A percentile compares a stretch with the other conserved stretches of the same genome.
These are phyloP conservation scores for Coracopsis vasa DNA, from an alignment of 2,113 vertebrate species.

Conservation along the genomic window DNA sequence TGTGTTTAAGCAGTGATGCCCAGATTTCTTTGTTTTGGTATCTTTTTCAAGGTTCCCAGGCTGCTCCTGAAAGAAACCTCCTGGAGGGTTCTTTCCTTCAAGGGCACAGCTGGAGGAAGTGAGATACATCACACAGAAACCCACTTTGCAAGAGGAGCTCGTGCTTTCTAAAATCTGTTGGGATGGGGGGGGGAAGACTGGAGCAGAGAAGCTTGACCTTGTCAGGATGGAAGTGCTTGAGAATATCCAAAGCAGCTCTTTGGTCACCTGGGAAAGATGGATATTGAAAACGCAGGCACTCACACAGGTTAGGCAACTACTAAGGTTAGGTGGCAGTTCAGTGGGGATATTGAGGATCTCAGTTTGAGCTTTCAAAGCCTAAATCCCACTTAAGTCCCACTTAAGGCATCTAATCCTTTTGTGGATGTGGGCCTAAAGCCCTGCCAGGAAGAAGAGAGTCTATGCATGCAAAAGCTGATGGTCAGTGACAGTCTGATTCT, in stretches of 20 bases:
- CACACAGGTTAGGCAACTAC: constrained; percentile 36
- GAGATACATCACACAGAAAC: not conserved
- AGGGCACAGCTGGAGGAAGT: constrained; percentile 23
- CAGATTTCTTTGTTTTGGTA: not conserved
- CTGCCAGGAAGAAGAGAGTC: constrained; percentile 26
- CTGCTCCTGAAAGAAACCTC: not conserved
- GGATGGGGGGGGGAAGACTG: not conserved
- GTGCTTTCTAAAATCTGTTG: not conserved
- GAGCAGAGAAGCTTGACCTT: constrained; percentile 36
- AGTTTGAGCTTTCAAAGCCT: constrained; percentile 57
- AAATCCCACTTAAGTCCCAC: constrained; percentile 65
- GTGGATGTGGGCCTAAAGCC: constrained; percentile 50
- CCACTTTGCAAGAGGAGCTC: not conserved
- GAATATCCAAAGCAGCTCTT: constrained; percentile 36
- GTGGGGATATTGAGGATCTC: constrained; percentile 44
- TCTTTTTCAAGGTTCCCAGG: not conserved
- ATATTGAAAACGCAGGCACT: constrained; percentile 37
- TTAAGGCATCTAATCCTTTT: constrained; percentile 64
- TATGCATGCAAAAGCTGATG: constrained; percentile 53
- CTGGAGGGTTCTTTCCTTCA: not conserved
- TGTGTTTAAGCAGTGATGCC: not conserved
- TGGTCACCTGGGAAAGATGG: constrained; percentile 35
- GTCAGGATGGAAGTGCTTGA: constrained; percentile 53
- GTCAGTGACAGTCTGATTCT: constrained; percentile 39
- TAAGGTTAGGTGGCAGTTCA: constrained; percentile 64